Percentiles rank a stretch among this genome's conserved stretches.
Conservation (phyloP, 2,113 vertebrate species). For the Colossoma macropomum region DNA sequence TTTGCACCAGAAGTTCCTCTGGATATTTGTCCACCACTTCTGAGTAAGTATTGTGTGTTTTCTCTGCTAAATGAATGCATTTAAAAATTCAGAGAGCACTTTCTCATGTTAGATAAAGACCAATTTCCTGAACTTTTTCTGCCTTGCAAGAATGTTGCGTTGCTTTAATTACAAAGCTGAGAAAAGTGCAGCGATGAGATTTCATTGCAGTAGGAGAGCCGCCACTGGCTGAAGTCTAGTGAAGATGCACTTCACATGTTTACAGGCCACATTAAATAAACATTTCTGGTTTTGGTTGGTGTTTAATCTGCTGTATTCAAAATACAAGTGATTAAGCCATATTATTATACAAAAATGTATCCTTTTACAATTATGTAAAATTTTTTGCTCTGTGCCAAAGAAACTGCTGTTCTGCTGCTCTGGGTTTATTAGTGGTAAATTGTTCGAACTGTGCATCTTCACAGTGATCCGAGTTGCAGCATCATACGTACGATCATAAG, state of each 20-base stretch:
- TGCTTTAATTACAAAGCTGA: background rate
- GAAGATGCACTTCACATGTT: background rate
- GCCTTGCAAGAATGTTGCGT: background rate
- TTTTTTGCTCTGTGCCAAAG: background rate
- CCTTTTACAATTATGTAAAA: no score
- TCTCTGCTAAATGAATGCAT: background rate
- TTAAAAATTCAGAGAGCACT: background rate
- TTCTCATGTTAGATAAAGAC: background rate
- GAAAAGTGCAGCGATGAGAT: background rate
- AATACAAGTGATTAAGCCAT: background rate
- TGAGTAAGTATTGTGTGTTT: conserved; percentile 12
- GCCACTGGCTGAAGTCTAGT: background rate
- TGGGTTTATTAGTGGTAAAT: background rate
- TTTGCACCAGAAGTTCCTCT: background rate
- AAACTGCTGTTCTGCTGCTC: no score
- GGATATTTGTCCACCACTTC: background rate
- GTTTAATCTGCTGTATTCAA: background rate
- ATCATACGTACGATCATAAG: background rate
- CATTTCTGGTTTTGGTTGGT: background rate
- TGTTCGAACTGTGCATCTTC: background rate
- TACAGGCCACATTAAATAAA: background rate
- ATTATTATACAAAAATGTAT: background rate
- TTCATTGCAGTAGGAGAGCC: background rate
- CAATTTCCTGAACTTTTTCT: background rate
- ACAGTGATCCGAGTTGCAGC: background rate